phyloP scores from a whole-genome alignment of 2,888 invertebrate species.

The Drosophila quinaria region DNA sequence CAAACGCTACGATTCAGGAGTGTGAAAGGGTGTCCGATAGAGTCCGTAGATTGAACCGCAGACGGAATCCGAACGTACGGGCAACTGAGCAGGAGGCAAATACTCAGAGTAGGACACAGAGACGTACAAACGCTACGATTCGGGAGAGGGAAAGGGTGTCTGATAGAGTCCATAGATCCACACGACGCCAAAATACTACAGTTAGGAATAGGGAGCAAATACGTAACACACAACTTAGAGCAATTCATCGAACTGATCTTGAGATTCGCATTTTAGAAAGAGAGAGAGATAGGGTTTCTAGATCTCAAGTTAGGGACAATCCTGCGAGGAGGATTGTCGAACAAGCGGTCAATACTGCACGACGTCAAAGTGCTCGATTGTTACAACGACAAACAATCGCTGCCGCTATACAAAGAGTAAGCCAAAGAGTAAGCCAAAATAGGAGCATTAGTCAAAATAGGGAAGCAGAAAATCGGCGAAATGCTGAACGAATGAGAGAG shows the following conservation, averaged over 20 bases:
- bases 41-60: not conserved
- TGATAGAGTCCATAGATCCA: not conserved
- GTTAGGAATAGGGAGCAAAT: not conserved
- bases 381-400: not conserved
- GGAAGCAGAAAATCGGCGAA: conserved; percentile 1
- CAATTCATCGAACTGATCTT: too few species aligned
- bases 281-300: not conserved
- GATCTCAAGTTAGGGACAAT: not conserved
- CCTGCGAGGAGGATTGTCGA: not conserved
- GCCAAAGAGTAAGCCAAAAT: not conserved
- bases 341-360: not conserved
- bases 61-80: not conserved
- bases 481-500: not conserved
- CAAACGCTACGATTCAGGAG: not conserved
- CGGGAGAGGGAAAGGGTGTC: not conserved
- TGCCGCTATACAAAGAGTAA: not conserved
- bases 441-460: not conserved
- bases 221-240: not conserved
- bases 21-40: not conserved
- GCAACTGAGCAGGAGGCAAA: too few species aligned
- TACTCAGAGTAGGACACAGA: not conserved
- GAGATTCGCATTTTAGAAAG: not conserved
- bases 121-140: not conserved
- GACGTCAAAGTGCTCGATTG: conserved; percentile 2
- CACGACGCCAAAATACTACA: not conserved